A percentile compares a stretch with the other conserved stretches of the same genome.
These are phyloP conservation scores for Eptesicus fuscus DNA, from an alignment of 2,113 vertebrate genomes.

Conservation along the genomic window DNA sequence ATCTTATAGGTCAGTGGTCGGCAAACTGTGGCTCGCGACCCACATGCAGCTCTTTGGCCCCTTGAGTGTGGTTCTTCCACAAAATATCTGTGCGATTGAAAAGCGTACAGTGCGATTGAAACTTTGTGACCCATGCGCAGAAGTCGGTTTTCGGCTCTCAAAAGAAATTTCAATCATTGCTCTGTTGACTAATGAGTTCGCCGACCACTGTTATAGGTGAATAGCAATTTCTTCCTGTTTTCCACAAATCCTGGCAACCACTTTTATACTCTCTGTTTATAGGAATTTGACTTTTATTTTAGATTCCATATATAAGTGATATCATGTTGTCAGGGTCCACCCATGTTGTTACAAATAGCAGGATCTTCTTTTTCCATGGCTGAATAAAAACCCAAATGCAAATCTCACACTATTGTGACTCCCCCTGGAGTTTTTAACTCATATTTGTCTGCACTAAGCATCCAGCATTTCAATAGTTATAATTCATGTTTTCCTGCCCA, in stretches of 20 bases:
- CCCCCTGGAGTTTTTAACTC: not conserved
- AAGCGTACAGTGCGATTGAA: no score
- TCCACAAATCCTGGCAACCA: not conserved
- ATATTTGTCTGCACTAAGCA: not conserved
- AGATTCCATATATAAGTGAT: not conserved
- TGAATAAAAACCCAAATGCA: not conserved
- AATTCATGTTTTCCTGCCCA: not conserved
- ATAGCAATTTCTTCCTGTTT: not conserved
- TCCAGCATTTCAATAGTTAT: not conserved
- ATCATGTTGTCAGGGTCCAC: not conserved
- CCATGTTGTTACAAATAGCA: not conserved
- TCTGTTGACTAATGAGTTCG: no score
- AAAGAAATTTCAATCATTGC: no score
- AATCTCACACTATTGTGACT: not conserved
- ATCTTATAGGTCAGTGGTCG: not conserved
- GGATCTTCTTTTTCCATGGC: no score
- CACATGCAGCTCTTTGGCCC: no score
- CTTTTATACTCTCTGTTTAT: not conserved
- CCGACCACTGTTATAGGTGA: no score
- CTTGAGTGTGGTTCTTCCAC: no score
- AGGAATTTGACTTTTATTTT: not conserved
- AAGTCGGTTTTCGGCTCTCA: no score
- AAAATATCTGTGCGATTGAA: no score
- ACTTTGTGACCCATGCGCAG: no score
- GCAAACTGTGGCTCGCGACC: no score